Evolutionary conservation across 2,888 invertebrate genomes (phyloP).

Genomic region (Choristoneura rosaceana): DNA sequence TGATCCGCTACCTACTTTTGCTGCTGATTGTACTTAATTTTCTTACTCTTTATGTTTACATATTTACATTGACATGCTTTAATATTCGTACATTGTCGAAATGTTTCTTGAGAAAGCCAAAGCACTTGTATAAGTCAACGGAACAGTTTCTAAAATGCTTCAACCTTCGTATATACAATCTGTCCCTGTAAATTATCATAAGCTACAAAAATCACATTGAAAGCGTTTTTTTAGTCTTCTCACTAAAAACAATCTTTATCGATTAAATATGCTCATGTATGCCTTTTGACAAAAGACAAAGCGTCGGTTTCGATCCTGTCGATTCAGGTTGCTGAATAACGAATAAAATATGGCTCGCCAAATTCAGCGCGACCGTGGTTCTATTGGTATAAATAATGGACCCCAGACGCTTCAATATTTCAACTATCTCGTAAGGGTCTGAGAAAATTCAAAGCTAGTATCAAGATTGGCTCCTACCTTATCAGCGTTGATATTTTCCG

Average conservation of each 20-base stretch:
- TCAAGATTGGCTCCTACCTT: constrained; percentile 31
- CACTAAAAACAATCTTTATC: neutral
- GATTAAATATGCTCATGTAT: neutral
- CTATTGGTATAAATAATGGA: constrained; percentile 40
- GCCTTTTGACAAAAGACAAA: constrained; percentile 47
- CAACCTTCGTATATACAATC: too few species aligned
- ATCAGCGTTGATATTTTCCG: constrained; percentile 27
- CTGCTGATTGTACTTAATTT: too few species aligned
- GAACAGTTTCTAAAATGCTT: too few species aligned
- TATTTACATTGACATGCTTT: too few species aligned
- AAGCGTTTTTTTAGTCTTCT: neutral
- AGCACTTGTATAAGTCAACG: too few species aligned
- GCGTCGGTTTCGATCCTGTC: constrained; percentile 37
- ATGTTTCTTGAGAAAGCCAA: too few species aligned
- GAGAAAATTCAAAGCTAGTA: constrained; percentile 21
- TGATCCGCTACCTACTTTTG: too few species aligned
- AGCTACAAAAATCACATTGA: too few species aligned
- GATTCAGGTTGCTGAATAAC: constrained; percentile 46
- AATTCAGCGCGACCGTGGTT: constrained; percentile 40
- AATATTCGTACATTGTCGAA: too few species aligned
- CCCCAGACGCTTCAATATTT: constrained; percentile 39
- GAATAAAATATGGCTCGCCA: constrained; percentile 45
- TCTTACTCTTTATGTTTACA: too few species aligned
- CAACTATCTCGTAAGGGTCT: constrained; percentile 21
- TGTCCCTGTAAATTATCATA: too few species aligned